Base-by-base conservation (phyloP, 2,113 vertebrate species). In the Nanorana parkeri region DNA sequence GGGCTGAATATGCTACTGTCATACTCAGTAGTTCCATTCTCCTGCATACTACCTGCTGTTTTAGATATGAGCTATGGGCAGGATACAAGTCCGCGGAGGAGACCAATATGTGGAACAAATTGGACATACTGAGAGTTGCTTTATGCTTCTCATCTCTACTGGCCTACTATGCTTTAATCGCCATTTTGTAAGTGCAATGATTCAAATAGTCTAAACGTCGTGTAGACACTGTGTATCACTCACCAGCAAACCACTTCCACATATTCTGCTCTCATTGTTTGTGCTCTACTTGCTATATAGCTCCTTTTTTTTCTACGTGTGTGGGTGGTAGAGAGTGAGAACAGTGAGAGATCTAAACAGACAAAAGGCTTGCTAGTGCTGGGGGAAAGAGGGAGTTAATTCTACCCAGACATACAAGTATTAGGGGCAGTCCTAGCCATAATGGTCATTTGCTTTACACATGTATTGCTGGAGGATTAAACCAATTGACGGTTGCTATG, bases 401-500 rank as follows among this genome's bases (percentile, higher is more conserved):
- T 60, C 68, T 4, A 17, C 8, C 23, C 28, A 58, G 26, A n/a
- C 54, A 13, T 10, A 29, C 72, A 75, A 60, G 55, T 17, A 75
- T 60, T 29, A 3, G 72, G 13, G 20, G 55, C 55, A 23, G 29
- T 32, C 5, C 20, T 17, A 23, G 23, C n/a, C 20, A 78, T 56
- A 68, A 72, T 19, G 68, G 68, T 63, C 68, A 64, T 72, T 69
- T 63, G 23, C 78, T 26, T 61, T 81, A 64, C 29, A 72, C 79
- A 73, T 52, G 17, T 23, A 65, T 63, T 36, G 41, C 56, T 10
- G 47, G 79, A 64, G 79, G 68, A 81, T 81, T 73, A 65, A 72
- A 81, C 20, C 68, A 73, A 72, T 73, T 73, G 68, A 81, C 47
- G 58, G 74, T 76, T 81, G 54, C 52, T 32, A 67, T 84, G 52